These are phyloP conservation scores for Molorchus minor DNA, from an alignment of 2,888 invertebrate species.

Conservation along the genomic window DNA sequence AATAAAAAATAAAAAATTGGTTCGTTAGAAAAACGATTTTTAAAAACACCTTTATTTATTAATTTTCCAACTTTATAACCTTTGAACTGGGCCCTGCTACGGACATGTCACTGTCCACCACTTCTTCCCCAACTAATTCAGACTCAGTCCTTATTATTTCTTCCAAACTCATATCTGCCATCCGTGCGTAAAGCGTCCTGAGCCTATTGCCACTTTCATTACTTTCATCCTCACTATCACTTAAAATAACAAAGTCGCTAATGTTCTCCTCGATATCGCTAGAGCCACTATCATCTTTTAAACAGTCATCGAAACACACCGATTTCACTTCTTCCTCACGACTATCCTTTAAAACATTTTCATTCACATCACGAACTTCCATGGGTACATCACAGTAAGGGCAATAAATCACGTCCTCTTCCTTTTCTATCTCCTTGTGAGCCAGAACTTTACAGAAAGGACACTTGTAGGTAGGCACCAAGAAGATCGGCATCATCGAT, in stretches of 20 bases:
- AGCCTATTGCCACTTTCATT: conserved; percentile 34
- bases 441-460: conserved; percentile 52
- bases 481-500: conserved; percentile 56
- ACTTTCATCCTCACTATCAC: conserved; percentile 47
- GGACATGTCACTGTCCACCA: background rate
- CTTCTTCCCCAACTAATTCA: background rate
- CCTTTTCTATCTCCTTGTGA: conserved; percentile 50
- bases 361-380: conserved; percentile 39
- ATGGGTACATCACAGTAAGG: conserved; percentile 58
- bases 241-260: conserved; percentile 45
- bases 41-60: background rate
- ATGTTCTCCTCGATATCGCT: conserved; percentile 48
- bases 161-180: conserved; percentile 34
- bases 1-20: background rate
- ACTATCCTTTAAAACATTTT: conserved; percentile 2
- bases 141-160: conserved; percentile 19
- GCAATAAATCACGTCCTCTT: conserved; percentile 49
- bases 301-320: conserved; percentile 44
- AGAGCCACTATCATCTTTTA: conserved; percentile 36
- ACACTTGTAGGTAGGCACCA: conserved; percentile 56
- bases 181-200: conserved; percentile 32
- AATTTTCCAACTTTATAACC: conserved; percentile 1
- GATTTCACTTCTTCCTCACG: conserved; percentile 35
- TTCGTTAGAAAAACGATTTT: too few species aligned
- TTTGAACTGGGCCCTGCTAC: conserved; percentile 6